These are phyloP conservation scores for Calonectris borealis DNA, from an alignment of 2,113 vertebrate species.

Conservation along the genomic window DNA sequence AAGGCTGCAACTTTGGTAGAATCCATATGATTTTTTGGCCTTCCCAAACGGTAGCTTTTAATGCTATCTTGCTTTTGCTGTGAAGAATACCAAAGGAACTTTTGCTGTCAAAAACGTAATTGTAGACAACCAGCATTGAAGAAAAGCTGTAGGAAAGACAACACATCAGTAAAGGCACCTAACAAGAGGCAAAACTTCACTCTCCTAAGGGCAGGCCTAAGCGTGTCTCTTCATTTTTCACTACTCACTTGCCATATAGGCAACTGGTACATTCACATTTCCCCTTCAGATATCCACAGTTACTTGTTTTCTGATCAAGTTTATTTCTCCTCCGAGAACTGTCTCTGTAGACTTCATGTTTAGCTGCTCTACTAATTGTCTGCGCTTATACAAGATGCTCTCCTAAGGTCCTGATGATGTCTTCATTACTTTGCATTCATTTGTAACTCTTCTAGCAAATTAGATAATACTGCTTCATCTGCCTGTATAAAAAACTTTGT, in stretches of 20 bases:
- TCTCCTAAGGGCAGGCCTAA: neutral
- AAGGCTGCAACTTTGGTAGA: neutral
- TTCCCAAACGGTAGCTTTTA: neutral
- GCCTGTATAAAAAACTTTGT: neutral
- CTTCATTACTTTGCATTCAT: neutral
- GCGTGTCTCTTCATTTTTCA: neutral
- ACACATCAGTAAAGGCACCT: neutral
- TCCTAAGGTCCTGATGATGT: neutral
- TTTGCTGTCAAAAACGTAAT: neutral
- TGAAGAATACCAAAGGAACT: neutral
- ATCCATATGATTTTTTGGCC: neutral
- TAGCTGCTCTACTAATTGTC: neutral
- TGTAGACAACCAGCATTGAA: neutral
- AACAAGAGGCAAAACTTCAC: neutral
- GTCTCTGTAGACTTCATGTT: neutral
- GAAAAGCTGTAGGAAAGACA: neutral
- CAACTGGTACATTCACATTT: neutral
- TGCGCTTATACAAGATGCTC: neutral
- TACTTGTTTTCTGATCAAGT: neutral
- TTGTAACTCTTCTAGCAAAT: neutral
- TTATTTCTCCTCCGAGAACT: neutral
- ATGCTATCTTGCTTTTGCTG: neutral
- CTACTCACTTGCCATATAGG: neutral
- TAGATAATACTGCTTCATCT: neutral
- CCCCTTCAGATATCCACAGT: neutral